A percentile compares a stretch with the other conserved stretches of the same genome.
phyloP scores from a whole-genome alignment of 23 tunicate species.

The Aplidium turbinatum region DNA sequence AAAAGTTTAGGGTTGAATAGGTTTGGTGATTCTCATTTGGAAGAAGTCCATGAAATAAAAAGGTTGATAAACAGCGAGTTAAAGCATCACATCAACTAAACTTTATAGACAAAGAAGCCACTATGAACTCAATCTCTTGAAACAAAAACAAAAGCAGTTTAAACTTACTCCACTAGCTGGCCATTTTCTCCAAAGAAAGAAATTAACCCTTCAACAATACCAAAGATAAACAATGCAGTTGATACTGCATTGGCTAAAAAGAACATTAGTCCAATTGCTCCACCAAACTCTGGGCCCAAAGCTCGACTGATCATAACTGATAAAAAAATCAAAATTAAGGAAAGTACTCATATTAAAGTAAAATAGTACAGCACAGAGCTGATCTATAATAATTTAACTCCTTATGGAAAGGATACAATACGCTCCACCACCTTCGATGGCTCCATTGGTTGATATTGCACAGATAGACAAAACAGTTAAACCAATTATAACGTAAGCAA shows the following conservation, averaged over 20 bases:
- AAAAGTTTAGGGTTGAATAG: too few species aligned
- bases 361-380: too few species aligned
- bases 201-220: constrained; percentile 90
- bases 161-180: constrained; percentile 64
- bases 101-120: too few species aligned
- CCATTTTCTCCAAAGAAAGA: constrained; percentile 91
- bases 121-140: too few species aligned
- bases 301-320: constrained; percentile 99
- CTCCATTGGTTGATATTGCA: constrained; percentile 99
- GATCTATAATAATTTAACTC: too few species aligned
- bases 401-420: constrained; percentile 73
- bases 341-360: too few species aligned
- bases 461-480: constrained; percentile 92
- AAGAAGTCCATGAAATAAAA: too few species aligned
- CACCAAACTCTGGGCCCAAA: constrained; percentile 98
- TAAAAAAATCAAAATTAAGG: too few species aligned
- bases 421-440: constrained; percentile 99
- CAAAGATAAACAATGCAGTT: constrained; percentile 91
- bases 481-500: constrained; percentile 84
- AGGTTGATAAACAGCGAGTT: too few species aligned
- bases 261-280: constrained; percentile 98
- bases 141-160: too few species aligned
- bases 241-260: constrained; percentile 95
- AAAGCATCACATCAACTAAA: too few species aligned
- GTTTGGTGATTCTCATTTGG: too few species aligned